Base-by-base conservation (phyloP, 2,797 vertebrate species). In the Pipistrellus kuhlii region DNA sequence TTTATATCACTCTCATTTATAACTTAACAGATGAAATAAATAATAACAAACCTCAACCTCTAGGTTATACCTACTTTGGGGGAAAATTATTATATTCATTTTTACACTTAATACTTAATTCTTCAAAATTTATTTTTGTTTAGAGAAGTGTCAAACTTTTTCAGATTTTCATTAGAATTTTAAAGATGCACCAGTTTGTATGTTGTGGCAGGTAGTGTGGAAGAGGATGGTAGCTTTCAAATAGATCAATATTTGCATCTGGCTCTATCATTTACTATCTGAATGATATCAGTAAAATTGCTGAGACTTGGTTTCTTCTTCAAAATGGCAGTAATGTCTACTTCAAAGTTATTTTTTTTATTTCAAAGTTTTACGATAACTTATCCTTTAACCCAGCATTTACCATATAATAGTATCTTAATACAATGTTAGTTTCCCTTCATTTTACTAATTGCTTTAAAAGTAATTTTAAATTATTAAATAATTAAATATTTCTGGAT, bases 361-460 rank as follows among this genome's bases (percentile, higher is more conserved):
- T 44, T 38, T 85, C 57, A 38, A 17, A 91, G 23, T 46, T 53
- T 64, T 82, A 14, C 14, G 46, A 64, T 91, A n/a, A 64, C 77
- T 93, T 85, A 46, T 51, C 38, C 18, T 91, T 85, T 86, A 80
- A 89, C 27, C 17, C 38, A 94, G 55, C 12, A 53, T 68, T 11
- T 82, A 20, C 46, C 38, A 14, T 72, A 9, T 41, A 71, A 4
- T 75, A 94, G 57, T 64, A 4, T 20, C 30, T 73, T 90, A 87
- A 82, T 88, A 76, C 14, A 23, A 5, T 78, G 11, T 72, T 83
- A 48, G 13, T 72, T 90, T 85, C 48, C 66, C 21, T 86, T 89
- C 41, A 21, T 20, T 90, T 93, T 91, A 66, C 20, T 72, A 51
- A 90, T 89, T 89, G 20, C n/a, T 87, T 83, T 89, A 51, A 84